These are phyloP conservation scores for Odontomachus brunneus DNA, from an alignment of 1,140 invertebrate genomes.

Conservation along the genomic window DNA sequence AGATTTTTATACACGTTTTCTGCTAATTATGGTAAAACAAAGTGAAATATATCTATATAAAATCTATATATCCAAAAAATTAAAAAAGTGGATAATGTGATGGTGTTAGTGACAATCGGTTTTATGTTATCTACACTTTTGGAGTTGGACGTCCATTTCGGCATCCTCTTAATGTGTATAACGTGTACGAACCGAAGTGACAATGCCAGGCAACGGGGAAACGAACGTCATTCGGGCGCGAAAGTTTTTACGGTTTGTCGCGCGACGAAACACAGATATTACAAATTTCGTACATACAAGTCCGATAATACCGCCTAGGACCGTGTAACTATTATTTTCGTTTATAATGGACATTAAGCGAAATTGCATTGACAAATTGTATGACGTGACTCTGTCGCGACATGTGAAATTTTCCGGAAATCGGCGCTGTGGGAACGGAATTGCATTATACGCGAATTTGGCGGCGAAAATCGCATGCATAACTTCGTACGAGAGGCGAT, in stretches of 20 bases:
- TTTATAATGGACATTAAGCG: conserved; percentile 56
- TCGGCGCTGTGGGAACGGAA: conserved; percentile 43
- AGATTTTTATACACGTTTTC: too few relatives aligned
- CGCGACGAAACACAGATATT: not conserved
- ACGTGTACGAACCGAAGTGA: not conserved
- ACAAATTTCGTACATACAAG: conserved; percentile 13
- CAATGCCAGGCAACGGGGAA: not conserved
- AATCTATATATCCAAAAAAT: too few relatives aligned
- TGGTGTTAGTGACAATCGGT: too few relatives aligned
- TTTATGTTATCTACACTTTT: too few relatives aligned
- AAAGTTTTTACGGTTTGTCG: conserved; percentile 4
- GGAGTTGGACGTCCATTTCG: too few relatives aligned
- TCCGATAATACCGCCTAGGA: conserved; percentile 16
- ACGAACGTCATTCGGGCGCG: not conserved
- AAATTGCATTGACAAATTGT: conserved; percentile 57
- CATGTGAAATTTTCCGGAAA: conserved; percentile 59
- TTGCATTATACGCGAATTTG: conserved; percentile 45
- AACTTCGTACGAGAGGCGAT: conserved; percentile 7
- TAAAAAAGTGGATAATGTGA: too few relatives aligned
- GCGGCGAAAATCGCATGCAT: conserved; percentile 34
- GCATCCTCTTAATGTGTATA: not conserved
- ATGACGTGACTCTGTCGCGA: conserved; percentile 39
- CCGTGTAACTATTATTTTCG: conserved; percentile 43
- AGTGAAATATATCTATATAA: too few relatives aligned
- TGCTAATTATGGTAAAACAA: too few relatives aligned